Percentiles rank a stretch among this genome's conserved stretches.
Evolutionary conservation across 2,797 vertebrate genomes (phyloP).

Genomic region (Argya squamiceps): DNA sequence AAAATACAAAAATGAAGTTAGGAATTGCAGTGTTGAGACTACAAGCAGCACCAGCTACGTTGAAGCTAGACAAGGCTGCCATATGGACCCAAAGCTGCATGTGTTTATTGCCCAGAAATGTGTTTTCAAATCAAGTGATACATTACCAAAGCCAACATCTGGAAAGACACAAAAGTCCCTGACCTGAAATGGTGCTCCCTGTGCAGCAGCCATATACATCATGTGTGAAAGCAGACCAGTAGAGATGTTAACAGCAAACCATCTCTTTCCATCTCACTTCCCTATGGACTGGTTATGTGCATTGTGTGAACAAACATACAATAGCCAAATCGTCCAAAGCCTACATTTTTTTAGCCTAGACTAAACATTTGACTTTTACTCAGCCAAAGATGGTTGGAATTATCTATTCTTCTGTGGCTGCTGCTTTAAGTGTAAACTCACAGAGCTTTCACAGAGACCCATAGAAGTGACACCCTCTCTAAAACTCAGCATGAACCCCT

Average conservation of each 20-base stretch:
- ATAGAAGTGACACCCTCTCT: background rate
- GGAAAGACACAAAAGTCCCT: background rate
- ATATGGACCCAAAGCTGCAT: background rate
- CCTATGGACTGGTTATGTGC: too few species aligned
- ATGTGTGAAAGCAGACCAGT: background rate
- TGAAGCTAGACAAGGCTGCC: background rate
- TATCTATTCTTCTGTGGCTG: background rate
- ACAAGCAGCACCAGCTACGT: background rate
- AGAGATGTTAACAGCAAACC: background rate
- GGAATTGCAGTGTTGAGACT: background rate
- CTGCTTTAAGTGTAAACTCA: background rate
- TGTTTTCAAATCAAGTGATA: background rate
- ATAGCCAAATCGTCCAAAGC: background rate
- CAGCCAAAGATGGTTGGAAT: background rate
- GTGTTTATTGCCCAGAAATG: background rate
- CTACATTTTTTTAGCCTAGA: background rate
- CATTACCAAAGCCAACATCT: background rate
- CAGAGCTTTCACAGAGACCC: background rate
- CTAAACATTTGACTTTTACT: background rate
- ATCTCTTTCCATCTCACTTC: background rate
- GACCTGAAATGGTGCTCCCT: background rate
- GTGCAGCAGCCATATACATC: too few species aligned
- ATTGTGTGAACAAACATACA: background rate
- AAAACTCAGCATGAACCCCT: accelerated
- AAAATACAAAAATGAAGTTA: background rate